These are phyloP conservation scores for Columbina picui DNA, from an alignment of 2,113 vertebrate genomes.

Conservation along the genomic window DNA sequence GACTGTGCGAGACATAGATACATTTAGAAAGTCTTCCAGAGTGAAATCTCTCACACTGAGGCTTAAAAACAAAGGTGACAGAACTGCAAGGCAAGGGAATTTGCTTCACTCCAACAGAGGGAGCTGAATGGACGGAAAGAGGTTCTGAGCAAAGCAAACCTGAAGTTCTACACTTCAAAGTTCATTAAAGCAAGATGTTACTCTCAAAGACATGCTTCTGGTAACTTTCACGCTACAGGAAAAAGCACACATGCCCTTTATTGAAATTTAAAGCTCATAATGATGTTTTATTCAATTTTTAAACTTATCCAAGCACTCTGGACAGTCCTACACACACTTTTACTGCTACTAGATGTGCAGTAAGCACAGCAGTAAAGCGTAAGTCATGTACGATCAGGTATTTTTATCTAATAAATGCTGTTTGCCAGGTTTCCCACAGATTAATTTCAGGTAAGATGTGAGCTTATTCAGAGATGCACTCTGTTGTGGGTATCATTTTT, in stretches of 20 bases:
- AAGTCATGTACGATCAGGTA: background rate
- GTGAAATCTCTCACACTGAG: background rate
- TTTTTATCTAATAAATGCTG: background rate
- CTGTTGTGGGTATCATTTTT: background rate
- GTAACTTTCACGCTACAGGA: background rate
- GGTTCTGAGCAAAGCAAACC: background rate
- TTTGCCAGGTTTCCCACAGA: background rate
- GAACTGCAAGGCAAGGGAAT: background rate
- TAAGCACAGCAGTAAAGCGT: background rate
- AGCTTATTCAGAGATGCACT: background rate
- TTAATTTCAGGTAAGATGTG: background rate
- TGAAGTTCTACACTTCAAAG: background rate
- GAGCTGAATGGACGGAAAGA: background rate
- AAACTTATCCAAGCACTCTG: background rate
- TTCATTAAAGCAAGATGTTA: background rate
- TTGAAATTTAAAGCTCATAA: background rate
- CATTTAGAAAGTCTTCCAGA: background rate
- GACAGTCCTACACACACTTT: background rate
- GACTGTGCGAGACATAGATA: background rate
- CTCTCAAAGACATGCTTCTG: background rate
- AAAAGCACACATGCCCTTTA: background rate
- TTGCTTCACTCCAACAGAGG: background rate
- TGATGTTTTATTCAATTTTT: background rate
- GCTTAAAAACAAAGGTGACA: background rate
- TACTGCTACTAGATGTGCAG: background rate